A percentile compares a stretch with the other conserved stretches of the same genome.
Conservation (phyloP, 37 sponge, comb jelly and placozoan species). For the Chondrosia reniformis region DNA sequence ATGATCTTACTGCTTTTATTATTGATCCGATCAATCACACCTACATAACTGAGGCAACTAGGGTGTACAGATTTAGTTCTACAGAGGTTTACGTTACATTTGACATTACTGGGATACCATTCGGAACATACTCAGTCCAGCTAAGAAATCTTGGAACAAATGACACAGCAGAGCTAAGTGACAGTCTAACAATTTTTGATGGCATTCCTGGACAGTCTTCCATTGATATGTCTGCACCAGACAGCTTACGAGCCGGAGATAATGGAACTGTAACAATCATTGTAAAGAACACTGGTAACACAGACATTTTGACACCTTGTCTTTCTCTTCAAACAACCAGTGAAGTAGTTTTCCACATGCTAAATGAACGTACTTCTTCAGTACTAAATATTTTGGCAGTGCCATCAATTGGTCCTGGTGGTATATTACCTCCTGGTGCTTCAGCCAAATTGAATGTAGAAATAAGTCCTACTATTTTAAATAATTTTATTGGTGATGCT, state of each 20-base stretch:
- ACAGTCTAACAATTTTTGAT: constrained; percentile 7
- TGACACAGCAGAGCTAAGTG: not conserved
- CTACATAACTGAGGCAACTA: not conserved
- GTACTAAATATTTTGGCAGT: not conserved
- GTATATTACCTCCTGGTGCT: constrained; percentile 15
- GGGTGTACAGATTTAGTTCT: constrained; percentile 31
- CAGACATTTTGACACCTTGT: constrained; percentile 20
- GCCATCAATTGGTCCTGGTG: constrained; percentile 28
- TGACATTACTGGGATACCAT: not conserved
- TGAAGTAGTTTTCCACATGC: too few relatives aligned
- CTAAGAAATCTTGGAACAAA: not conserved
- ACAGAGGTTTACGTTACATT: constrained; percentile 33
- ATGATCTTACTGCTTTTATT: not conserved
- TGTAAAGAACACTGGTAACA: constrained; percentile 19
- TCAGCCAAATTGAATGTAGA: not conserved
- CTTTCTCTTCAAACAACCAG: not conserved
- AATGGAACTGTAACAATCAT: not conserved
- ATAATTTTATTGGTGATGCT: not conserved
- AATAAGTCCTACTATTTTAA: not conserved
- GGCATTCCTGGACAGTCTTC: constrained; percentile 26
- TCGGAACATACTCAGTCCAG: constrained; percentile 12
- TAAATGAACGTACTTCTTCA: not conserved
- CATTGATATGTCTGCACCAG: not conserved
- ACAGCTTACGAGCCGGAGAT: not conserved
- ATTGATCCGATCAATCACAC: not conserved